A percentile compares a stretch with the other conserved stretches of the same genome.
These are phyloP conservation scores for Petrocephalus zakoni DNA, from an alignment of 2,113 vertebrate genomes.

Conservation along the genomic window DNA sequence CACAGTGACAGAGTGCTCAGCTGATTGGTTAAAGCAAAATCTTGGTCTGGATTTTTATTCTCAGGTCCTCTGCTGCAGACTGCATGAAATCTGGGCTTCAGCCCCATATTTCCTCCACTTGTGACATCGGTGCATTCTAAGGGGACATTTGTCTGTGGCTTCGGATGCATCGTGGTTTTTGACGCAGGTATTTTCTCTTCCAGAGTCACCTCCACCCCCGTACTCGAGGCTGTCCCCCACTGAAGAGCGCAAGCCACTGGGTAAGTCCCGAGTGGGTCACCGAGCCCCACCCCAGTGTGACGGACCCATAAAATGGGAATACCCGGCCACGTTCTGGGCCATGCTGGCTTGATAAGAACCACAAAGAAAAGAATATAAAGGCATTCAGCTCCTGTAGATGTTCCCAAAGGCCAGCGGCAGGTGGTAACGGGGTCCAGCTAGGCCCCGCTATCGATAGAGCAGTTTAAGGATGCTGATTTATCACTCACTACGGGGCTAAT, in stretches of 20 bases:
- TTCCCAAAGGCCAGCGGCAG: neutral
- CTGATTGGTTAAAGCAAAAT: neutral
- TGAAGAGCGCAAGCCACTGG: conserved; percentile 97
- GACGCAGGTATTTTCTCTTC: conserved; percentile 58
- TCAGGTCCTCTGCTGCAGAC: neutral
- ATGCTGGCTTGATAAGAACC: neutral
- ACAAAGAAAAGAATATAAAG: neutral
- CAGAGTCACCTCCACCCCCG: conserved; percentile 96
- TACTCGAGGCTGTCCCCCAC: conserved; percentile 94
- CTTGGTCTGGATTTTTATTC: neutral
- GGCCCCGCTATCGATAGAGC: neutral
- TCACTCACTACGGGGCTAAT: neutral
- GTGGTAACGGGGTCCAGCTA: neutral
- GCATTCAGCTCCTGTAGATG: neutral
- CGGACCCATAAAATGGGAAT: neutral
- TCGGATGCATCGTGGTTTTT: neutral
- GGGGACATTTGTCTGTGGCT: neutral
- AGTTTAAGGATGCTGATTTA: neutral
- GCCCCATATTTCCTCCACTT: neutral
- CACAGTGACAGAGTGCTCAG: neutral
- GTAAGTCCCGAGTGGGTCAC: conserved; percentile 59
- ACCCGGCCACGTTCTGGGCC: neutral
- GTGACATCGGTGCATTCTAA: neutral
- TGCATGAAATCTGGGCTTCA: neutral
- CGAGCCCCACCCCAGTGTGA: neutral